Evolutionary conservation across 2,113 vertebrate species (phyloP), one percentile per base, ranked within the genome.

Genomic region (Ageneiosus marmoratus): DNA sequence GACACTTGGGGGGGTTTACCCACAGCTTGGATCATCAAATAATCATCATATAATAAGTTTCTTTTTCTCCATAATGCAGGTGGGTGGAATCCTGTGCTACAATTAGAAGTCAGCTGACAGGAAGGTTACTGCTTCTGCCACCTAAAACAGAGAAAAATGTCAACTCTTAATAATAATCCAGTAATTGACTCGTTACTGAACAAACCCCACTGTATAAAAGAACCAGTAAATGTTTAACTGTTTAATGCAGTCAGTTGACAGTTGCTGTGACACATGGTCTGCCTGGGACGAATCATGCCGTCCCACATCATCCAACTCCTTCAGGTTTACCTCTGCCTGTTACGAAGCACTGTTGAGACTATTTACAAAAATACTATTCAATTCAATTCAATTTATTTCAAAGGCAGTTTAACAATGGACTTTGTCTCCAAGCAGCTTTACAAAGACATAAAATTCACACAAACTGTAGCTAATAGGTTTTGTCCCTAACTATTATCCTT

Each of bases 1-100:
- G 75, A 58, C 75, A 51, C 37, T 62, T 60, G 7, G 83, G 7
- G 83, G 83, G 82, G 44, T 62, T 84, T 84, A 79, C 76, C 82
- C 53, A 46, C 15, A 63, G 11, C 8, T 62, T 48, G 12, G 29
- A 46, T 51, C 50, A n/a, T 10, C 16, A 69, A 74, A 74, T 60
- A 56, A 58, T 2, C 37, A 51, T 11, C 5, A 24, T 27, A 67
- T 55, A 53, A 55, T 41, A 37, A 51, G 20, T 69, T 34, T 53
- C n/a, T 32, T 70, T 65, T 76, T 82, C 22, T 32, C 6, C 22
- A 34, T 24, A 62, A 74, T 16, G 16, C 41, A 16, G 22, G 15
- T 63, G 44, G 18, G 58, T 75, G 55, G 22, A 18, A 13, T 56
- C 53, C n/a, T 32, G 11, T 22, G 27, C 27, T 32, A 16, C 13